These are phyloP conservation scores for Enteromius unitaeniatus DNA, from an alignment of 2,797 vertebrate genomes.

Conservation along the genomic window DNA sequence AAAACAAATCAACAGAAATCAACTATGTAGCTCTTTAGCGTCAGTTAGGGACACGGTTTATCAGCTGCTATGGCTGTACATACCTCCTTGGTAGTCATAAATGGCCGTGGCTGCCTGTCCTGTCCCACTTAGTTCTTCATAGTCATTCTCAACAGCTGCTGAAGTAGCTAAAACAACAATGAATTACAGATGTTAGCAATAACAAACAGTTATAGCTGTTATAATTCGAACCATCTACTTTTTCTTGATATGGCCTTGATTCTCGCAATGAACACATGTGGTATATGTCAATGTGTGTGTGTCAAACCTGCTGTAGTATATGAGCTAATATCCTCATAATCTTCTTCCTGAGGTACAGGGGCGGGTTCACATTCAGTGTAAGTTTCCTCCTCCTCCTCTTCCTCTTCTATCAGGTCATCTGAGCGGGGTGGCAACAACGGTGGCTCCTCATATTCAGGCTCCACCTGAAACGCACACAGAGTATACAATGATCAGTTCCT, in stretches of 20 bases:
- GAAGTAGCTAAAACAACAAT: background rate
- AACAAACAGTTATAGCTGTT: background rate
- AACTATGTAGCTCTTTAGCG: background rate
- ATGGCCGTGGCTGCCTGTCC: slow-evolving; percentile 81
- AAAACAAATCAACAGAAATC: background rate
- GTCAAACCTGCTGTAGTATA: slow-evolving; percentile 12
- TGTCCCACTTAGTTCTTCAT: slow-evolving; percentile 76
- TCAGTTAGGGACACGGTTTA: background rate
- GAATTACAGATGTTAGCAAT: background rate
- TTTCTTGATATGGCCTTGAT: background rate
- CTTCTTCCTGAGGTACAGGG: slow-evolving; percentile 52
- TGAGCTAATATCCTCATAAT: slow-evolving; percentile 65
- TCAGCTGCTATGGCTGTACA: slow-evolving; percentile 54
- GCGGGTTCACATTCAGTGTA: slow-evolving; percentile 39
- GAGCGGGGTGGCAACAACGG: slow-evolving; percentile 81
- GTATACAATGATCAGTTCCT: background rate
- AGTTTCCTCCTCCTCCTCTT: background rate
- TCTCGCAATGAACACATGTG: background rate
- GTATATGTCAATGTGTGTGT: background rate
- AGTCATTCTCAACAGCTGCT: slow-evolving; percentile 68
- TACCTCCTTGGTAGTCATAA: slow-evolving; percentile 95
- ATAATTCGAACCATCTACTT: background rate
- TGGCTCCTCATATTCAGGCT: slow-evolving; percentile 74
- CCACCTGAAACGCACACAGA: slow-evolving; percentile 23
- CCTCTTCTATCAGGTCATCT: slow-evolving; percentile 54